Conservation (phyloP, 1,140 invertebrate genomes). For the Teleopsis dalmanni region DNA sequence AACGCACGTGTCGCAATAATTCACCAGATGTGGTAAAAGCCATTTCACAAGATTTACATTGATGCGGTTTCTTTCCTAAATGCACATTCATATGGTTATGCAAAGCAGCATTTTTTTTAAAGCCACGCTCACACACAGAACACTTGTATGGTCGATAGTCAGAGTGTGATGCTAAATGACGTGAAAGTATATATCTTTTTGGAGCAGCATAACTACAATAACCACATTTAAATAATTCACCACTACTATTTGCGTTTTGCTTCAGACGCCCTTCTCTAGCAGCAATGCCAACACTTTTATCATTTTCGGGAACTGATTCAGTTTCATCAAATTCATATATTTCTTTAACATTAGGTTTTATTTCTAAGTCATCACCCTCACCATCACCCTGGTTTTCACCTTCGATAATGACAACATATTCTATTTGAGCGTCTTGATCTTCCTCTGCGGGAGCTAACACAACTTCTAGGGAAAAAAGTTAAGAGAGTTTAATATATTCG, state of each 20-base stretch:
- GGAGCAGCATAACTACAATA: conserved; percentile 86
- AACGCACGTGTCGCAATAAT: conserved; percentile 84
- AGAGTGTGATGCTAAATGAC: conserved; percentile 94
- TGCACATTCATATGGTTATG: conserved; percentile 97
- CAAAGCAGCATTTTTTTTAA: conserved; percentile 87
- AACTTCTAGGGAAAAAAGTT: too few relatives aligned
- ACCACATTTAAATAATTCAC: conserved; percentile 63
- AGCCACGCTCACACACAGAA: conserved; percentile 86
- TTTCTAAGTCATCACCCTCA: too few relatives aligned
- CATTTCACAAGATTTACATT: conserved; percentile 87
- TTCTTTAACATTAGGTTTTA: conserved; percentile 11
- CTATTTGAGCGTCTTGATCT: too few relatives aligned
- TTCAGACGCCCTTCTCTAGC: conserved; percentile 29
- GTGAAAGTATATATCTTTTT: conserved; percentile 78
- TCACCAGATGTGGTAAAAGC: conserved; percentile 95
- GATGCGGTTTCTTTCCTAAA: conserved; percentile 89
- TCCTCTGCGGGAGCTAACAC: too few relatives aligned
- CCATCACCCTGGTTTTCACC: neutral
- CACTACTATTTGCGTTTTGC: conserved; percentile 26
- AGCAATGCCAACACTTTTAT: conserved; percentile 49
- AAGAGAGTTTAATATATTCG: too few relatives aligned
- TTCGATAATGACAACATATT: too few relatives aligned
- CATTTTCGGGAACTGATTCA: conserved; percentile 53
- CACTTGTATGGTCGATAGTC: conserved; percentile 91
- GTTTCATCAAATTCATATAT: conserved; percentile 35